Conservation (phyloP, 2,113 vertebrate genomes). For the Eonycteris spelaea region DNA sequence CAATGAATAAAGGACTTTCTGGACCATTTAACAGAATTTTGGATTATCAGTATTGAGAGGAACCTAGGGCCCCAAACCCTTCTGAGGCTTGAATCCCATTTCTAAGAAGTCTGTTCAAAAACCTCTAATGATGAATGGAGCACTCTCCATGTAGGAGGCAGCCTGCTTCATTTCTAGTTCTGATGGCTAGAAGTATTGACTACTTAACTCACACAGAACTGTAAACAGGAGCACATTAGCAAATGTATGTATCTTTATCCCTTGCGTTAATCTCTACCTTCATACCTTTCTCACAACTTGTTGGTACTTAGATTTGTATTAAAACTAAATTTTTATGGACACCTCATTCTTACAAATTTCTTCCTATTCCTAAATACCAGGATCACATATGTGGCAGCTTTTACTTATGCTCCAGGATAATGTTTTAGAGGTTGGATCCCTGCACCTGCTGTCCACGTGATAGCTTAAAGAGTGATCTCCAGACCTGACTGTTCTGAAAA, state of each 20-base stretch:
- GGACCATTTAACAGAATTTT: neutral
- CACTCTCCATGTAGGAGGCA: neutral
- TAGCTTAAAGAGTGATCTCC: neutral
- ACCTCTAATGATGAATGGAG: neutral
- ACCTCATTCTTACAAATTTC: neutral
- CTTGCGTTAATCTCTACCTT: neutral
- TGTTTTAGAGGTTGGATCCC: neutral
- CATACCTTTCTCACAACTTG: neutral
- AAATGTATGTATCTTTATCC: neutral
- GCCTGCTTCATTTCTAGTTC: neutral
- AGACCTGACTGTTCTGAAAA: neutral
- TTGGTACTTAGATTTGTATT: neutral
- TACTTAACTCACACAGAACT: neutral
- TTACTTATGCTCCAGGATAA: neutral
- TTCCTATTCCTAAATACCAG: neutral
- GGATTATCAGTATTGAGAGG: neutral
- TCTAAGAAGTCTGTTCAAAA: neutral
- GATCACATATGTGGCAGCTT: neutral
- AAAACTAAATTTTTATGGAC: neutral
- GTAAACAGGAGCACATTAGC: neutral
- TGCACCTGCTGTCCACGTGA: neutral
- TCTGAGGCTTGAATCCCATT: neutral
- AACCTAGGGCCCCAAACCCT: neutral
- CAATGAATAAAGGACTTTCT: neutral
- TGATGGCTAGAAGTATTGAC: neutral